These are phyloP conservation scores for Hylia prasina DNA, from an alignment of 2,113 vertebrate species.

Conservation along the genomic window DNA sequence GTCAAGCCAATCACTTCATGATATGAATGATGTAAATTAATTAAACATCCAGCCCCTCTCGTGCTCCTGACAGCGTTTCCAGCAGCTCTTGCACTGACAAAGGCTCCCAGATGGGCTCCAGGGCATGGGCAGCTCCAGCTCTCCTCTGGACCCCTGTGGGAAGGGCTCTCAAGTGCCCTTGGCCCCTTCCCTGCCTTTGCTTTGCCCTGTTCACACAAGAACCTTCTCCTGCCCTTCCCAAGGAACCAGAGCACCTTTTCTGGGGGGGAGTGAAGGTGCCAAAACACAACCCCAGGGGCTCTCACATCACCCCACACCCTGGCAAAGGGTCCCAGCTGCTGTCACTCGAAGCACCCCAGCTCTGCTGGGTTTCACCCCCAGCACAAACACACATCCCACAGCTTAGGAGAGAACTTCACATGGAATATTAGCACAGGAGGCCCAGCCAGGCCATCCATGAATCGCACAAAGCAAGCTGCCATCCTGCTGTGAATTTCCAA, in stretches of 20 bases:
- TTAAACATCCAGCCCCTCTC: background rate
- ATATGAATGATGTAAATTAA: background rate
- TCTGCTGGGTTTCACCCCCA: background rate
- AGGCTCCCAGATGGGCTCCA: background rate
- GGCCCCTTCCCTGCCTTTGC: background rate
- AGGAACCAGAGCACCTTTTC: background rate
- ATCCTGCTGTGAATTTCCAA: rapidly evolving
- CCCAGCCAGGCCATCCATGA: rapidly evolving
- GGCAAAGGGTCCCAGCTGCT: background rate
- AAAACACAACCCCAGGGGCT: background rate
- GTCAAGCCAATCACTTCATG: background rate
- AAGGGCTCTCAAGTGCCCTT: background rate
- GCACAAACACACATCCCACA: background rate
- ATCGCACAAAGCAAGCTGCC: background rate
- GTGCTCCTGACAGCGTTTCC: background rate
- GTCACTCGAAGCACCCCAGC: background rate
- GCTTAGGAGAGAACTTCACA: background rate
- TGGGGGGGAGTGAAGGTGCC: background rate
- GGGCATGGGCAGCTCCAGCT: background rate
- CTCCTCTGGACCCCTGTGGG: background rate
- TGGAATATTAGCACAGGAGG: background rate
- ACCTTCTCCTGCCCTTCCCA: background rate
- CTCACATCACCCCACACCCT: background rate
- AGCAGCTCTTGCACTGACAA: background rate
- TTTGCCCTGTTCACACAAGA: background rate